phyloP scores from a whole-genome alignment of 2,797 vertebrate genomes.

The Hemibagrus guttatus region DNA sequence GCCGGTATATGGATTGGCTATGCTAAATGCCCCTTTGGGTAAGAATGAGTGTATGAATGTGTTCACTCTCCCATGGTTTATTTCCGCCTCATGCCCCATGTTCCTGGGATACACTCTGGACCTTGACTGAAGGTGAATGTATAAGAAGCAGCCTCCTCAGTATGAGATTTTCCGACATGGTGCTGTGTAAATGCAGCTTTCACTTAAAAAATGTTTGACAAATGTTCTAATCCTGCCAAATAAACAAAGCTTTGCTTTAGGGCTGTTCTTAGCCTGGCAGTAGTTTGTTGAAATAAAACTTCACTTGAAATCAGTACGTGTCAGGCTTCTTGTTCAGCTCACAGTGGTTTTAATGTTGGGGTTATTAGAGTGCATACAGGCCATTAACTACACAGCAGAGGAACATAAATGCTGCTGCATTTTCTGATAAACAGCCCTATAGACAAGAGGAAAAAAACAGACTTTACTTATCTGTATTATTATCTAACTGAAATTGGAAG shows the following conservation, averaged over 20 bases:
- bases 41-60: not conserved
- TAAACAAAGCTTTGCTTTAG: slow-evolving; percentile 26
- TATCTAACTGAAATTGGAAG: slow-evolving; percentile 1
- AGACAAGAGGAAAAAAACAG: not conserved
- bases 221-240: slow-evolving; percentile 38
- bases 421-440: slow-evolving; percentile 9
- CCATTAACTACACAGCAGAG: slow-evolving; percentile 40
- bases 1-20: not conserved
- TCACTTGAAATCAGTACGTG: slow-evolving; percentile 21
- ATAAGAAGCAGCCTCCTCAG: not conserved
- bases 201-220: slow-evolving; percentile 32
- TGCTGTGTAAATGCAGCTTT: slow-evolving; percentile 40
- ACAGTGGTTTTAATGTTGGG: slow-evolving; percentile 33
- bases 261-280: slow-evolving; percentile 17
- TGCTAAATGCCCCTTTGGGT: not conserved
- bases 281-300: slow-evolving; percentile 32
- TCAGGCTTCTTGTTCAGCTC: slow-evolving; percentile 15
- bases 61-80: not conserved
- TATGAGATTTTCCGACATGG: slow-evolving; percentile 6
- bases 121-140: not conserved
- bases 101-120: not conserved
- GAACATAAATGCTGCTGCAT: slow-evolving; percentile 33
- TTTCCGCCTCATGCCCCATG: not conserved
- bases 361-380: slow-evolving; percentile 42
- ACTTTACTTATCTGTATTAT: slow-evolving; percentile 12